Base-by-base conservation (phyloP, 2,888 invertebrate genomes). In the Drosophila parthenogenetica region DNA sequence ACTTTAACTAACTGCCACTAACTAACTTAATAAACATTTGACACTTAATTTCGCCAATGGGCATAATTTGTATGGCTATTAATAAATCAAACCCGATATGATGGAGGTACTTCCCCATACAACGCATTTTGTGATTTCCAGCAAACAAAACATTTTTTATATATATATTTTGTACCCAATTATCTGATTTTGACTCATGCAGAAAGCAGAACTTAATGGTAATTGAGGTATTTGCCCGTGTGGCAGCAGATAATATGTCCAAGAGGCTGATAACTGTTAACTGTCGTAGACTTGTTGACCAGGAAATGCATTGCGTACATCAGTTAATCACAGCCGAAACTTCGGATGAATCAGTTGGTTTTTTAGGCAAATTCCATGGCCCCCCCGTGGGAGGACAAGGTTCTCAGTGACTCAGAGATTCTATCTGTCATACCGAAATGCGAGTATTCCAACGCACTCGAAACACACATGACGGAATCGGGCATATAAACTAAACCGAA, bases 101-200 rank as follows among this genome's bases (percentile, higher is more conserved):
- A 13, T 5, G 42, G 51, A 87, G 81, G 84, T 29, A 87, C 57
- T 73, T 84, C 81, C 87, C 25, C 10, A 1, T 37, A n/a, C 29
- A 32, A 14, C 43, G 42, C 32, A 7, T 61, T 42, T 39, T 42
- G 46, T 16, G n/a, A 43, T 59, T 53, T 45, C 16, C 4, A 29
- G 13, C 49, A 39, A n/a, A 29, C 42, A 40, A 53, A 37, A 54
- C 8, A 7, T 8, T 29, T 29, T 29, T 5, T 25, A 8, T 8
- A 42, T 8, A 7, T 29, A 2, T 29, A 8, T 5, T 29, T 8
- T 46, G 10, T 7, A 32, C 8, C 7, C 29, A 57, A 65, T 61
- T 54, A 58, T 53, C 13, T 16, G 2, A 32, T 46, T 53, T 62
- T 77, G 72, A 77, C 19, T 65, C 60, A 77, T 48, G 39, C 10